phyloP scores from a whole-genome alignment of 2,797 vertebrate genomes.

The Huso huso region DNA sequence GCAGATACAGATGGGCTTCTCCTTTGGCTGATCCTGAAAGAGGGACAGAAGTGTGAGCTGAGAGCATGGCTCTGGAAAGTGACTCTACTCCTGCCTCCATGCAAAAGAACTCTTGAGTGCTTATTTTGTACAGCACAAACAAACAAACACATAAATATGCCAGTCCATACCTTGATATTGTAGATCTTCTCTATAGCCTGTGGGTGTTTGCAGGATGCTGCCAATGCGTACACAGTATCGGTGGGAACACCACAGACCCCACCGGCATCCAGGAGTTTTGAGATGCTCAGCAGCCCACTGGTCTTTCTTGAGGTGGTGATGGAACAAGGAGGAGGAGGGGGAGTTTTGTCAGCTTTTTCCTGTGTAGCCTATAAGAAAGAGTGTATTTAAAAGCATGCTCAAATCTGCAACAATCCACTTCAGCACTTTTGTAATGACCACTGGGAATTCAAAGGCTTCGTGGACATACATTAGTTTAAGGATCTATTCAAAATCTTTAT shows the following conservation, averaged over 20 bases:
- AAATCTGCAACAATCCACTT: background rate
- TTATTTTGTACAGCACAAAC: too few species aligned
- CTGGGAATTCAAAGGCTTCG: too few species aligned
- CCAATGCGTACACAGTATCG: slow-evolving; percentile 79
- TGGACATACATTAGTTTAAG: too few species aligned
- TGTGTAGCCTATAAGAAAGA: too few species aligned
- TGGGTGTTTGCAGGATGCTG: slow-evolving; percentile 79
- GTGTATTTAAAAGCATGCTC: background rate
- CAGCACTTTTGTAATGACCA: too few species aligned
- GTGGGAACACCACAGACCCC: slow-evolving; percentile 77
- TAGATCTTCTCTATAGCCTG: slow-evolving; percentile 71
- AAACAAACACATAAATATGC: too few species aligned
- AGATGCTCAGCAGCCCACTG: slow-evolving; percentile 63
- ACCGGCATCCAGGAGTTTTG: slow-evolving; percentile 55
- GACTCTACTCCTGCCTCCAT: too few species aligned
- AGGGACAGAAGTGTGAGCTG: slow-evolving; percentile 12
- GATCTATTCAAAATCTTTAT: too few species aligned
- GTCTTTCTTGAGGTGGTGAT: slow-evolving; percentile 59
- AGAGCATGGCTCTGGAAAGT: too few species aligned
- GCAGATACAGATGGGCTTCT: slow-evolving; percentile 84
- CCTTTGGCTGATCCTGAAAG: slow-evolving; percentile 72
- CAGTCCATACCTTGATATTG: slow-evolving; percentile 55
- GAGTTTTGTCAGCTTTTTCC: slow-evolving; percentile 13
- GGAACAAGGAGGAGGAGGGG: slow-evolving; percentile 43
- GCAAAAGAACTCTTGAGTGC: too few species aligned